Percentiles rank a stretch among this genome's conserved stretches.
phyloP scores from a whole-genome alignment of 1,140 invertebrate genomes.

The Camponotus floridanus region DNA sequence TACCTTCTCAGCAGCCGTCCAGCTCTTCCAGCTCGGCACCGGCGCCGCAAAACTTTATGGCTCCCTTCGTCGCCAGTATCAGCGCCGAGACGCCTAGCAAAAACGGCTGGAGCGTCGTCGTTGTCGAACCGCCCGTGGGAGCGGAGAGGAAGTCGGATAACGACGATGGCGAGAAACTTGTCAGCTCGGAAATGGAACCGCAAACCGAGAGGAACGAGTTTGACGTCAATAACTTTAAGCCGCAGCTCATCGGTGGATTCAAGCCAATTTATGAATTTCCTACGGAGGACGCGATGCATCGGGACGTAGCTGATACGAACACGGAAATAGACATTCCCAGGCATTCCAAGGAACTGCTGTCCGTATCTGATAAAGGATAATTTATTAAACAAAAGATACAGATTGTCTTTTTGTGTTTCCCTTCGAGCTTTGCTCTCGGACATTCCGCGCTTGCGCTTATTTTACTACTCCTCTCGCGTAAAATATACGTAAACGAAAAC shows the following conservation, averaged over 20 bases:
- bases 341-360: neutral
- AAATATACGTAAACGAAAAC: conserved; percentile 34
- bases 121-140: conserved; percentile 70
- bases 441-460: conserved; percentile 25
- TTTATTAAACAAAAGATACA: conserved; percentile 4
- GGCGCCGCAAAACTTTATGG: conserved; percentile 88
- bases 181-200: conserved; percentile 69
- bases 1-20: conserved; percentile 84
- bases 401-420: conserved; percentile 11
- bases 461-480: conserved; percentile 26
- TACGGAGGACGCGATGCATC: conserved; percentile 67
- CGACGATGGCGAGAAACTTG: conserved; percentile 73
- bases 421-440: conserved; percentile 25
- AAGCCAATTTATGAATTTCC: conserved; percentile 88
- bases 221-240: conserved; percentile 90
- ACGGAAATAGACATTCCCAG: conserved; percentile 17
- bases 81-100: conserved; percentile 85
- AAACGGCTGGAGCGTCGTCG: conserved; percentile 90
- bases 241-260: conserved; percentile 90
- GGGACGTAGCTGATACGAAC: conserved; percentile 16
- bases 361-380: conserved; percentile 53
- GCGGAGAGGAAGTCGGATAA: conserved; percentile 57
- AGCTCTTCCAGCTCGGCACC: conserved; percentile 85
- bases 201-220: conserved; percentile 84
- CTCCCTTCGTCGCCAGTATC: conserved; percentile 90